Evolutionary conservation across 1,140 invertebrate genomes (phyloP), one percentile per base, ranked within the genome.

Genomic region (Microplitis mediator): DNA sequence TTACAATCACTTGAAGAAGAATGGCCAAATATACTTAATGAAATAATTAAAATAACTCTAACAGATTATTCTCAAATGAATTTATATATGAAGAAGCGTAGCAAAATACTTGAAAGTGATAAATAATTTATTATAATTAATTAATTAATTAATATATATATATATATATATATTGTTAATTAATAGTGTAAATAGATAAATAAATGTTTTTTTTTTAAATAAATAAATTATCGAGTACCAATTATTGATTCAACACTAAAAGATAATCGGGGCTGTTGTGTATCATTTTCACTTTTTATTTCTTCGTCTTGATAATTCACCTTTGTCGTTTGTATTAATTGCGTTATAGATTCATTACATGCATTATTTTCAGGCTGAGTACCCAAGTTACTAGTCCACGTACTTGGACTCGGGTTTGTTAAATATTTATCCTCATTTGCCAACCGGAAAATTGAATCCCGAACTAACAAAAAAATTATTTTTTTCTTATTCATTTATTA

Each of bases 51-150:
- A 74, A 91, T 93, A 72, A 93, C 93, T 5, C 84, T 96, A 45
- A 86, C 90, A 31, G 94, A 95, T 83, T 95, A 93, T 79, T 90
- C 92, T 6, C 88, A 95, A 73, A 89, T 95, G 84, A 91, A 95
- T 77, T 82, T 88, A 34, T 95, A 95, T 78, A 92, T 95, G 86
- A 93, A 94, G 80, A 78, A 69, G 14, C 82, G 80, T 45, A 82
- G 74, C 52, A 76, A 75, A 68, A 80, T 77, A 66, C 77, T 85
- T 60, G 74, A 83, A 52, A 81, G 69, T 80, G 66, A 23, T 14
- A 36, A 63, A 6, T 63, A 45, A 35, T 63, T 9, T 4, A 60
- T 31, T 5, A 32, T 39, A 60, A 9, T 51, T 32, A 61, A 36
- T 56, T 51, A 65, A 52, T 61, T 45, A 23, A 35, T 52, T 23